Percentiles rank a stretch among this genome's conserved stretches.
Conservation (phyloP, 1,140 invertebrate genomes). For the Luehdorfia chinensis region DNA sequence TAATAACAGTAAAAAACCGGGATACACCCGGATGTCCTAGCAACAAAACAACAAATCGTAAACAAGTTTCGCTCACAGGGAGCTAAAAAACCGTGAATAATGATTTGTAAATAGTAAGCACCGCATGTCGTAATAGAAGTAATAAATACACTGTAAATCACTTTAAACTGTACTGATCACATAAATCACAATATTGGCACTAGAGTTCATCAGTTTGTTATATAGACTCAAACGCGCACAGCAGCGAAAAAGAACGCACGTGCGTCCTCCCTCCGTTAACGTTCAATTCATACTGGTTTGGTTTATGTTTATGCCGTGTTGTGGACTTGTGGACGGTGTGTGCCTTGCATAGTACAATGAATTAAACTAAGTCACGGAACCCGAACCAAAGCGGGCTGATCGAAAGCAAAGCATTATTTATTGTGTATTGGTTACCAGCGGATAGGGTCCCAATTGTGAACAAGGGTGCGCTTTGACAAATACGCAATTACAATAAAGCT, state of each 20-base stretch:
- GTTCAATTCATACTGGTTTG: constrained; percentile 57
- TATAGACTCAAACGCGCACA: constrained; percentile 35
- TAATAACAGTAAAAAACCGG: constrained; percentile 25
- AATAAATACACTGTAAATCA: constrained; percentile 14
- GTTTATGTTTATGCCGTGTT: constrained; percentile 21
- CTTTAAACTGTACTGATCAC: constrained; percentile 34
- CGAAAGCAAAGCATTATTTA: constrained; percentile 33
- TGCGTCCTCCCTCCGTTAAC: constrained; percentile 39
- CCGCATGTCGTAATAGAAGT: constrained; percentile 36
- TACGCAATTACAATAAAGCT: no score
- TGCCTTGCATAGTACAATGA: constrained; percentile 15
- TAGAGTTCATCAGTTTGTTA: constrained; percentile 45
- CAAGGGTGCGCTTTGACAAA: constrained; percentile 3
- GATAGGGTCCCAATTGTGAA: constrained; percentile 27
- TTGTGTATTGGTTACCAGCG: constrained; percentile 42
- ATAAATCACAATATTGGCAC: constrained; percentile 39
- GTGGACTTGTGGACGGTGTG: no score
- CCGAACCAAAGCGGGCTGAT: constrained; percentile 50
- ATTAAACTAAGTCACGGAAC: constrained; percentile 62
- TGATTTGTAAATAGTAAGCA: constrained; percentile 36
- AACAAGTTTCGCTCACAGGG: constrained; percentile 61
- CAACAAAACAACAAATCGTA: constrained; percentile 67
- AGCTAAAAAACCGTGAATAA: constrained; percentile 44
- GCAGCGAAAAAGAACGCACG: constrained; percentile 26
- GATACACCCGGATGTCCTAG: constrained; percentile 59